Evolutionary conservation across 1,140 invertebrate genomes (phyloP).

Genomic region (Limonius californicus): DNA sequence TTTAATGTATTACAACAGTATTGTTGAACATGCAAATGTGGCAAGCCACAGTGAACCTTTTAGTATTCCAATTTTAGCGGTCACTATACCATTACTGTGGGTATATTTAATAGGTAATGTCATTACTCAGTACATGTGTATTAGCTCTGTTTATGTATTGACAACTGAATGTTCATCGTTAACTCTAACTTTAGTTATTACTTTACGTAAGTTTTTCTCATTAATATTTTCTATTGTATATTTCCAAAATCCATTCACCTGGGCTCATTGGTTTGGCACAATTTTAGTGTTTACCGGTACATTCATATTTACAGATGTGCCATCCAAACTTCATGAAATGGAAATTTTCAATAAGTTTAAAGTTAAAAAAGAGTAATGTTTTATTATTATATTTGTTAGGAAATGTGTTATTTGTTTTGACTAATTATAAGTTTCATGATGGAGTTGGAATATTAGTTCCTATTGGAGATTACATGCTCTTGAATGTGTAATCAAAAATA

Average conservation of each 20-base stretch:
- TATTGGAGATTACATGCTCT: too few species aligned
- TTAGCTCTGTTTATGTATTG: constrained; percentile 89
- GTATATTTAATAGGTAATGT: constrained; percentile 82
- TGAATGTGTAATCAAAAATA: too few species aligned
- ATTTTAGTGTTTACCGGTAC: constrained; percentile 89
- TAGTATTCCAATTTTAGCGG: constrained; percentile 48
- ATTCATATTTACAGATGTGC: constrained; percentile 83
- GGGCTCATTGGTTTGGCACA: constrained; percentile 91
- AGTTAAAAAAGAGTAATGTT: background rate
- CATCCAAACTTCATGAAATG: background rate
- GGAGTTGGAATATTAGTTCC: background rate
- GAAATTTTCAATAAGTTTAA: background rate
- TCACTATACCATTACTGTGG: constrained; percentile 69
- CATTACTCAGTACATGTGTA: constrained; percentile 92
- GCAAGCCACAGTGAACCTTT: constrained; percentile 56
- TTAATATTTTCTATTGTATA: constrained; percentile 94
- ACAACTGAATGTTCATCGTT: constrained; percentile 92
- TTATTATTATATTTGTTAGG: background rate
- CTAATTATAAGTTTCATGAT: background rate
- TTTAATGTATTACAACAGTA: constrained; percentile 67
- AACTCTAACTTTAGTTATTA: constrained; percentile 94
- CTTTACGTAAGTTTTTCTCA: constrained; percentile 92
- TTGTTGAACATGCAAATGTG: constrained; percentile 66
- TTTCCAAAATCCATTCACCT: constrained; percentile 92
- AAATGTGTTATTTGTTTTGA: background rate